Base-by-base conservation (phyloP, 2,797 vertebrate genomes). In the Eleutherodactylus coqui region DNA sequence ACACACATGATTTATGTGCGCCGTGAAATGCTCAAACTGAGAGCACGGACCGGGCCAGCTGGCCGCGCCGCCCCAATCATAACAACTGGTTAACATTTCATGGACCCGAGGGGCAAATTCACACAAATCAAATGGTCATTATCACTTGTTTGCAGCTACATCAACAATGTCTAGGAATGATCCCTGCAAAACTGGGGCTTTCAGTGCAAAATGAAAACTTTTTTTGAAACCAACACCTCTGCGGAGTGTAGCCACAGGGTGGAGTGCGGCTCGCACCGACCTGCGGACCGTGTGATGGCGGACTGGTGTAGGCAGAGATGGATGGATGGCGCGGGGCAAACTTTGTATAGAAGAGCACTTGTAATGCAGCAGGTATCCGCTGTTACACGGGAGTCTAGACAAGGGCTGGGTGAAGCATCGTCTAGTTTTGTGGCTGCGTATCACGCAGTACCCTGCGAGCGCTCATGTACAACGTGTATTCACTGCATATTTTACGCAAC, bases 41-140 rank as follows among this genome's bases (percentile, higher is more conserved):
- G 55, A 32, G 36, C 21, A 38, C 38, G 69, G 32, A 45, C 27
- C 10, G 8, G 16, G 75, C 73, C 83, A 85, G 58, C 73, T 84
- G 82, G 82, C 82, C 21, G 8, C 21, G 14, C n/a, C 45, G 32
- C 60, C 32, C 49, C 51, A 41, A 64, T 85, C 83, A 85, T 53
- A 84, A 84, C 83, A 85, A 85, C 43, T 51, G 82, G 55, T 76
- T 41, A 47, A 76, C 11, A 21, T 51, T 76, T 62, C 34, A 27
- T 36, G 34, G 9, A 69, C 83, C 75, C 83, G 5, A 38, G 83
- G 75, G 83, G 75, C 60, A 69, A 41, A 78, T 84, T 64, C 45
- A 77, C 73, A 64, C 38, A 76, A 76, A 64, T 76, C 51, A 49
- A 47, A 84, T 38, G 5, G 41, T 76, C 41, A 76, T 84, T 84